Conservation (phyloP, 2,797 vertebrate genomes). For the Danio aesculapii region DNA sequence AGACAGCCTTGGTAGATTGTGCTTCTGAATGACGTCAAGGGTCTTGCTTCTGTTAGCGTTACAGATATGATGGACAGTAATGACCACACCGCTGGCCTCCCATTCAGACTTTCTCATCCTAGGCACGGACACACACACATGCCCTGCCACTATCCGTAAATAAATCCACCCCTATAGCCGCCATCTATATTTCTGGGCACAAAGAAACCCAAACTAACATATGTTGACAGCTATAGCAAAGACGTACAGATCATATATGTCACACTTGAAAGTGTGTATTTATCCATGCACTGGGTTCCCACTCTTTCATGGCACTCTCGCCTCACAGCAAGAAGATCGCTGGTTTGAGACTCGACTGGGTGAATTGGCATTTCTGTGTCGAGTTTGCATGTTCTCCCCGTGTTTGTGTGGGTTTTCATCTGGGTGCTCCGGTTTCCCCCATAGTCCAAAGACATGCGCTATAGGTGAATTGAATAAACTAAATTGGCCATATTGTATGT, state of each 20-base stretch:
- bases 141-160: conserved; percentile 13
- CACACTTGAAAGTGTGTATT: not conserved
- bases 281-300: not conserved
- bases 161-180: conserved; percentile 10
- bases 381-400: too few species aligned
- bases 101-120: not conserved
- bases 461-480: too few species aligned
- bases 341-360: too few species aligned
- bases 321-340: too few species aligned
- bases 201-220: not conserved
- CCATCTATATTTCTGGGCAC: not conserved
- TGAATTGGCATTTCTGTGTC: too few species aligned
- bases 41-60: conserved; percentile 6
- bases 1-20: conserved; percentile 30
- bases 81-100: conserved; percentile 21
- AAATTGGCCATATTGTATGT: too few species aligned
- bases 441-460: too few species aligned
- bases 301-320: too few species aligned
- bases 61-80: conserved; percentile 43
- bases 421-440: too few species aligned
- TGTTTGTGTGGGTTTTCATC: too few species aligned
- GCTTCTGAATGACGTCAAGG: conserved; percentile 33
- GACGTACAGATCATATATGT: not conserved
- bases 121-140: conserved; percentile 12
- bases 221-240: not conserved